phyloP scores from a whole-genome alignment of 30 jellyfish, hydroid and myxozoan genomes.

The Pseudorhiza aurosa region DNA sequence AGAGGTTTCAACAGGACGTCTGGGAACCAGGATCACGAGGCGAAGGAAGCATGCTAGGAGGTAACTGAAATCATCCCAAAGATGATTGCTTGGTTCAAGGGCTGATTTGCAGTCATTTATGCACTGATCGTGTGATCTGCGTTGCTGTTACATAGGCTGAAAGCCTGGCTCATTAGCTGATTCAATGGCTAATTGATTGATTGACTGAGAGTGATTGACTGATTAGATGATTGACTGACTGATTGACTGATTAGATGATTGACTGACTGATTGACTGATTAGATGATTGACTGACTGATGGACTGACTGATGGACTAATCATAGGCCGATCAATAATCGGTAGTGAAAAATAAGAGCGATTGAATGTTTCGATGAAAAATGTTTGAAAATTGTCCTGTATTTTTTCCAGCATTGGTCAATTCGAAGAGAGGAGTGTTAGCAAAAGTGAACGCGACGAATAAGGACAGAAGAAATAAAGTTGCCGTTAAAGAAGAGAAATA shows the following conservation, averaged over 20 bases:
- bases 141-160: no score
- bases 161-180: neutral
- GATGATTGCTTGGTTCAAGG: neutral
- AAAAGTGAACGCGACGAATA: neutral
- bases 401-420: constrained; percentile 43
- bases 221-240: no score
- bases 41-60: constrained; percentile 77
- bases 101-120: neutral
- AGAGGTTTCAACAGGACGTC: constrained; percentile 79
- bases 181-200: neutral
- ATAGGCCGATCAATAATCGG: no score
- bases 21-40: constrained; percentile 96
- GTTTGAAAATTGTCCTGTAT: no score
- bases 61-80: constrained; percentile 23
- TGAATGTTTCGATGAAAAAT: no score
- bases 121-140: neutral
- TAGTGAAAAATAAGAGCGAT: no score
- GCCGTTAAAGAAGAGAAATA: neutral
- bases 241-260: no score
- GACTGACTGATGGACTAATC: no score
- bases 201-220: no score
- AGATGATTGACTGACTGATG: no score
- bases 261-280: no score
- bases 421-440: constrained; percentile 54
- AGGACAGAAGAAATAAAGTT: constrained; percentile 13